These are phyloP conservation scores for Leptobrachium leishanense DNA, from an alignment of 2,113 vertebrate species.

Conservation along the genomic window DNA sequence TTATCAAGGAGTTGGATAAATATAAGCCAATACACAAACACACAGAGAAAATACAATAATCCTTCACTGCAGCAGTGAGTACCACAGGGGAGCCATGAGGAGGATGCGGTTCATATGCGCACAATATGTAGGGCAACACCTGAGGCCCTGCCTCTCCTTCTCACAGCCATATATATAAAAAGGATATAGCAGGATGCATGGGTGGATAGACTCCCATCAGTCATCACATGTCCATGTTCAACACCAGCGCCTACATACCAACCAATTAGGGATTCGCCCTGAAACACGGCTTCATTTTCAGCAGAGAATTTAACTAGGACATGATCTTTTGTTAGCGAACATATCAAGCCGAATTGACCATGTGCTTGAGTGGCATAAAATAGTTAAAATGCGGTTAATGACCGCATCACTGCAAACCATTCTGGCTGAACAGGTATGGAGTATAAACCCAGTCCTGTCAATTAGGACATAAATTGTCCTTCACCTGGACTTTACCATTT, in stretches of 20 bases:
- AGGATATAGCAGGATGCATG: not conserved
- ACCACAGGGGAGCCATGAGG: not conserved
- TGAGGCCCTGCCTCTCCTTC: not conserved
- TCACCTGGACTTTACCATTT: too few species aligned
- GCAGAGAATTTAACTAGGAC: not conserved
- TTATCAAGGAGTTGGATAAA: too few species aligned
- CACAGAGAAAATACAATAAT: not conserved
- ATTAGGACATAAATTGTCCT: too few species aligned
- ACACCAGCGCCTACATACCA: not conserved
- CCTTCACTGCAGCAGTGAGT: not conserved
- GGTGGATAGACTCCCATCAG: not conserved
- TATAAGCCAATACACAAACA: too few species aligned
- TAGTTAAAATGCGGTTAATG: too few species aligned
- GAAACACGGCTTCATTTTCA: not conserved
- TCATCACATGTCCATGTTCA: not conserved
- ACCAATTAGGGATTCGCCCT: not conserved
- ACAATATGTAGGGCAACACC: slow-evolving; percentile 1
- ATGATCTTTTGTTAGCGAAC: not conserved
- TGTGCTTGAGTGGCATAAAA: too few species aligned
- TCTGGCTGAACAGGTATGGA: too few species aligned
- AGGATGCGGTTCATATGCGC: not conserved
- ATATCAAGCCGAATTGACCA: not conserved
- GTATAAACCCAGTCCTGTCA: too few species aligned
- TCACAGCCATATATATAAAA: not conserved
- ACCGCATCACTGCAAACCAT: too few species aligned